A percentile compares a stretch with the other conserved stretches of the same genome.
Conservation (phyloP, 2,888 invertebrate species). For the Hymenopus coronatus region DNA sequence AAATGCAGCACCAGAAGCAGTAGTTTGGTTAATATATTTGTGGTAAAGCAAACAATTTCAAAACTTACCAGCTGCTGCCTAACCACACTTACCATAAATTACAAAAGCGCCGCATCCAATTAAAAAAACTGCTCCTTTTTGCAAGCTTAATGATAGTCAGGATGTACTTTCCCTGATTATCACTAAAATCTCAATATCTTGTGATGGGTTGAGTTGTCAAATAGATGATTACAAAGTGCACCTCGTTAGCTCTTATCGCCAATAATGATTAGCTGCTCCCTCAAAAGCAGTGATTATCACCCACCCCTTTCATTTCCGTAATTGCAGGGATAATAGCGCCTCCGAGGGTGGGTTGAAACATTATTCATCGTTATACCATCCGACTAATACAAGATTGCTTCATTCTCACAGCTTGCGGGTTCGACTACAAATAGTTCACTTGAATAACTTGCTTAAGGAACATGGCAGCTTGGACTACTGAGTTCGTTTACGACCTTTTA, state of each 20-base stretch:
- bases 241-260: neutral
- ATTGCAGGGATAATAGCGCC: neutral
- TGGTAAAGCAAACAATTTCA: no score
- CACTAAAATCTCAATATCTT: neutral
- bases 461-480: no score
- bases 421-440: neutral
- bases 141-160: neutral
- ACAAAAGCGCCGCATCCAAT: no score
- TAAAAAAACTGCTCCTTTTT: no score
- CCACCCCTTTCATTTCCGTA: conserved; percentile 4
- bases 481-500: no score
- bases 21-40: no score
- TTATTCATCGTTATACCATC: neutral
- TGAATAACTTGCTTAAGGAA: neutral
- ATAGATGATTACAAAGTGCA: neutral
- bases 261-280: neutral
- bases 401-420: neutral
- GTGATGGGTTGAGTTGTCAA: neutral
- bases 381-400: neutral
- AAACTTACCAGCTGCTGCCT: no score
- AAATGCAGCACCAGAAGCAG: no score
- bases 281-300: neutral
- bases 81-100: no score
- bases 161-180: neutral
- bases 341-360: neutral